Conservation (phyloP, 2,797 vertebrate genomes). For the Fringilla coelebs region DNA sequence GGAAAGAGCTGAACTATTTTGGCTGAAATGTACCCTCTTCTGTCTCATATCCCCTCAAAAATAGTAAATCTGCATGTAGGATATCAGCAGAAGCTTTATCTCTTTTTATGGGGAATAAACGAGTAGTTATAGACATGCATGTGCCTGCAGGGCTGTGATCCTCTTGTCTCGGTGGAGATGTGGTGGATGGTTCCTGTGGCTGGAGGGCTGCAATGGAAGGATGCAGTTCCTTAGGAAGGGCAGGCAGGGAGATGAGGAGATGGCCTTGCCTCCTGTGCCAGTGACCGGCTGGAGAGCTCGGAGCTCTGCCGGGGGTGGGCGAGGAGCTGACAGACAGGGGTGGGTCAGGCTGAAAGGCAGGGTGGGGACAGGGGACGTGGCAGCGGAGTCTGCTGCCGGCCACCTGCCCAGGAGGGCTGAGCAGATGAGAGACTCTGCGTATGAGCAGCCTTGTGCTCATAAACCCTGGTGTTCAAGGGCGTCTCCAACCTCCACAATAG, state of each 20-base stretch:
- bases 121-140: no score
- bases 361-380: no score
- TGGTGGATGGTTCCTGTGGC: not conserved
- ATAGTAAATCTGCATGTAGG: not conserved
- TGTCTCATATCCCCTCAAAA: not conserved
- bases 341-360: not conserved
- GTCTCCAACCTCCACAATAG: not conserved
- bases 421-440: not conserved
- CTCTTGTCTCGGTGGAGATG: not conserved
- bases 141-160: no score
- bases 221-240: not conserved
- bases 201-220: not conserved
- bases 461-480: not conserved
- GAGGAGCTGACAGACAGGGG: not conserved
- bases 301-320: not conserved
- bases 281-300: not conserved
- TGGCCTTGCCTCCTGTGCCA: not conserved
- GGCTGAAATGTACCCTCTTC: not conserved
- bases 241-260: not conserved
- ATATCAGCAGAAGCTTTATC: not conserved
- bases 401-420: no score
- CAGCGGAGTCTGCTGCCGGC: not conserved
- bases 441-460: not conserved
- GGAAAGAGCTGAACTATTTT: not conserved
- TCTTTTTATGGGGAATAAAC: not conserved